A percentile compares a stretch with the other conserved stretches of the same genome.
phyloP scores from a whole-genome alignment of 1,140 invertebrate genomes.

The Zophobas atratus region DNA sequence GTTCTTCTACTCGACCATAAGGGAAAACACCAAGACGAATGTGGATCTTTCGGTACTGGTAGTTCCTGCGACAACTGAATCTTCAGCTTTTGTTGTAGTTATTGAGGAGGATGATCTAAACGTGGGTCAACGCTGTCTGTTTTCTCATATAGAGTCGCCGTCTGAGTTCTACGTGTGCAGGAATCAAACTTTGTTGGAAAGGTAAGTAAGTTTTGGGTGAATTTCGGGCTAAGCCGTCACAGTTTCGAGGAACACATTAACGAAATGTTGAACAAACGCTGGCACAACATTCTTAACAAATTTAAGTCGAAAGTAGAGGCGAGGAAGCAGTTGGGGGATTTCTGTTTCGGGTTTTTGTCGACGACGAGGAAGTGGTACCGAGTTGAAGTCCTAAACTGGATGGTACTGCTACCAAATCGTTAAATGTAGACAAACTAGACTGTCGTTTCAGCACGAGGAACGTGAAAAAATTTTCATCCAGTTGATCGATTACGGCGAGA shows the following conservation, averaged over 20 bases:
- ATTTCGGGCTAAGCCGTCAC: not conserved
- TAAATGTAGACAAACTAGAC: not conserved
- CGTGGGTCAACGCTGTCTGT: not conserved
- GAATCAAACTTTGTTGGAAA: constrained; percentile 18
- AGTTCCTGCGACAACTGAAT: no score
- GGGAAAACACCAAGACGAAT: no score
- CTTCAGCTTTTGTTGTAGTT: not conserved
- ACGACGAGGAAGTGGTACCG: constrained; percentile 26
- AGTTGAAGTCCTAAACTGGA: constrained; percentile 43
- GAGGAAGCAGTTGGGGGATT: constrained; percentile 11
- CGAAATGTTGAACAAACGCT: constrained; percentile 30
- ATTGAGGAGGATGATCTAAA: not conserved
- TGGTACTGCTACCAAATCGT: not conserved
- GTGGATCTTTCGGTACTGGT: no score
- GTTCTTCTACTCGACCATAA: no score
- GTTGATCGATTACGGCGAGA: constrained; percentile 24
- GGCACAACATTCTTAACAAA: not conserved
- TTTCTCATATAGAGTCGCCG: constrained; percentile 38
- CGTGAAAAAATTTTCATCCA: constrained; percentile 49
- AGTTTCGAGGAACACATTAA: constrained; percentile 30
- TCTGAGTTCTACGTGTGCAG: constrained; percentile 42
- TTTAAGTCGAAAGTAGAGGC: constrained; percentile 43
- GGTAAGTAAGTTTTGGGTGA: not conserved
- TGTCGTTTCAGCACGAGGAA: constrained; percentile 44
- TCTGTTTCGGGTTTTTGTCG: constrained; percentile 40